Evolutionary conservation across 2,888 invertebrate species (phyloP).

Genomic region (Sphecodes monilicornis): DNA sequence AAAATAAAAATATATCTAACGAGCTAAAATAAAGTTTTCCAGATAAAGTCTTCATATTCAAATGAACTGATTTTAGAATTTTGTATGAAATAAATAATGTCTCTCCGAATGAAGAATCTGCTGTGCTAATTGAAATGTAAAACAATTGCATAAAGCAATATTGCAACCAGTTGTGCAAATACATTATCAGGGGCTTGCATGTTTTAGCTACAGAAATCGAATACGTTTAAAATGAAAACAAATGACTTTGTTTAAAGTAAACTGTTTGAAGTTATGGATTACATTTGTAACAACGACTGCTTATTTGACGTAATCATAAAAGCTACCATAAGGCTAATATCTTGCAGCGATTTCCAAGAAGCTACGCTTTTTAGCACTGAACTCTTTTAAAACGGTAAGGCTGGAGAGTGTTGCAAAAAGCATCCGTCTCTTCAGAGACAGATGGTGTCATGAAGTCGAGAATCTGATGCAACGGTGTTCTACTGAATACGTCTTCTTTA

Average conservation of each 20-base stretch:
- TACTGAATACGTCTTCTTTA: not conserved
- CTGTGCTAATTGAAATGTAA: not conserved
- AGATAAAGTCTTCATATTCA: not conserved
- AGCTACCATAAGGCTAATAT: not conserved
- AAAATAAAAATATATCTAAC: not conserved
- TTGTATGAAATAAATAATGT: not conserved
- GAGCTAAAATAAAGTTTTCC: not conserved
- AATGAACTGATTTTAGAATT: not conserved
- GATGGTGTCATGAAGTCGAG: not conserved
- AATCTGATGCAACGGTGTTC: not conserved
- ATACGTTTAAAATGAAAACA: not conserved
- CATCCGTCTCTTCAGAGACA: not conserved
- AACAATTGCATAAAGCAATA: not conserved
- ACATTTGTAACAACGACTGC: not conserved
- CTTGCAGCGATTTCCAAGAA: conserved; percentile 1
- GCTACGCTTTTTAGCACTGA: not conserved
- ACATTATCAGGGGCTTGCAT: not conserved
- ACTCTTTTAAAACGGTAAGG: not conserved
- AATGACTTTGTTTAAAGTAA: not conserved
- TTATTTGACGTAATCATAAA: not conserved
- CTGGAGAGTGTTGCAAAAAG: not conserved
- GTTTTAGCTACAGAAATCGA: not conserved
- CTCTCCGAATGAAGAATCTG: not conserved
- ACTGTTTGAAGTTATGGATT: not conserved
- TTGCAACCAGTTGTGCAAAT: not conserved